Base-by-base conservation (phyloP, 2,113 vertebrate genomes). In the Prionailurus bengalensis region DNA sequence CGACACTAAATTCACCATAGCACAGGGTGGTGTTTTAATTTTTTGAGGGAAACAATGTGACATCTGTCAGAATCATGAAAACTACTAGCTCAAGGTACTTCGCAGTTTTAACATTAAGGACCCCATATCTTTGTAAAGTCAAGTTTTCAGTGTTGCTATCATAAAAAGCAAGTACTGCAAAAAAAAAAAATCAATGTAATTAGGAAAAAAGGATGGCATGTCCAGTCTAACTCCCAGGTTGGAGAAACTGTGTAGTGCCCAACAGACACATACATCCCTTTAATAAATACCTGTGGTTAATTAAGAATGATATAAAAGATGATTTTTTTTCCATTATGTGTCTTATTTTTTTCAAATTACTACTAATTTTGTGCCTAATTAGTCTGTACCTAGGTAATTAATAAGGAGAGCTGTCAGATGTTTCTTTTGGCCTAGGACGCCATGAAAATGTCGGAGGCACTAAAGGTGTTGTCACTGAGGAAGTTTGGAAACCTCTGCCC, bases 311-410 rank as follows among this genome's bases (percentile, higher is more conserved):
- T 14, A 63, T 3, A 19, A 88, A 92, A 93, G 14, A 19, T 11
- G 27, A 51, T 42, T 45, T 66, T 68, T 68, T 96, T 95, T 89
- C 53, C 21, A 27, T 85, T 95, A 86, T 15, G 2, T 91, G 39
- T 3, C 80, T n/a, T 91, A 11, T 45, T 74, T 65, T 94, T 96
- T 76, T 86, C 89, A 83, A 94, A 73, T 36, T 39, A 73, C 63
- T 86, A 65, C 39, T 45, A 68, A 86, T 42, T 78, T 93, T 17
- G 42, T 2, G 9, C 74, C 27, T 78, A 16, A 76, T 31, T 76
- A 48, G 74, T 91, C 95, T 85, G 48, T 61, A 89, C 71, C 78
- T 76, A 94, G 63, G 7, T 68, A 74, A 36, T 55, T 80, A 84
- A 79, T 53, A 86, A 94, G 39, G 3, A 45, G 55, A 94, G 21